Evolutionary conservation across 37 sponge, comb jelly and placozoan genomes (phyloP), one percentile per base, ranked within the genome.

Genomic region (Petrosia ficiformis): DNA sequence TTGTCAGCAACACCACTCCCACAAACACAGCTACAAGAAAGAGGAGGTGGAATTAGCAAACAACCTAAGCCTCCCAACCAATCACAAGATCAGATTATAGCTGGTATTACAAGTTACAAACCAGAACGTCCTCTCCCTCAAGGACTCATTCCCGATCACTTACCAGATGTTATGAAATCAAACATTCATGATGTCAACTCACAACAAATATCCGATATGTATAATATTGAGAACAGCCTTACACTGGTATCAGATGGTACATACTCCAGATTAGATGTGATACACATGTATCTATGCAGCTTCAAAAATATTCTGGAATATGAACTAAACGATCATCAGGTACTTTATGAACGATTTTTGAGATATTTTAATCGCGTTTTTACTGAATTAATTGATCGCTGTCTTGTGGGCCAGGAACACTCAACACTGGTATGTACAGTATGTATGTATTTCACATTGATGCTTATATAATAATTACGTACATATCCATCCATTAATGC

Each of bases 291-390:
- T 65, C 25, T 77, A 43, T n/a, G 77, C 22, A 77, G 78, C 37
- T 84, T 42, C 59, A 0, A 39, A 3, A 84, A 84, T 26, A 70
- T 84, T 44, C 57, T 84, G 22, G 59, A 72, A 4, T 59, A 65
- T 14, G 78, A 84, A 1, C 41, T 72, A 25, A 5, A n/a, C 3
- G 73, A 61, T n/a, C 39, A n/a, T 5, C 26, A 24, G 11, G 63
- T 5, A 22, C 63, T 61, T 6, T 26, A 22, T 5, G 28, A n/a
- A 22, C 11, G 63, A 61, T 61, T 61, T 8, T 11, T n/a, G 5
- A 5, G 63, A 24, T 26, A 26, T 22, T 11, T 61, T 61, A 61
- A 61, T n/a, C 6, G 5, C 11, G 26, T 61, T 6, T 61, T 61
- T 22, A 61, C 63, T n/a, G 26, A 22, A 11, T 29, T 61, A 61